These are phyloP conservation scores for Ctenicera cuprea DNA, from an alignment of 2,888 invertebrate genomes.

Conservation along the genomic window DNA sequence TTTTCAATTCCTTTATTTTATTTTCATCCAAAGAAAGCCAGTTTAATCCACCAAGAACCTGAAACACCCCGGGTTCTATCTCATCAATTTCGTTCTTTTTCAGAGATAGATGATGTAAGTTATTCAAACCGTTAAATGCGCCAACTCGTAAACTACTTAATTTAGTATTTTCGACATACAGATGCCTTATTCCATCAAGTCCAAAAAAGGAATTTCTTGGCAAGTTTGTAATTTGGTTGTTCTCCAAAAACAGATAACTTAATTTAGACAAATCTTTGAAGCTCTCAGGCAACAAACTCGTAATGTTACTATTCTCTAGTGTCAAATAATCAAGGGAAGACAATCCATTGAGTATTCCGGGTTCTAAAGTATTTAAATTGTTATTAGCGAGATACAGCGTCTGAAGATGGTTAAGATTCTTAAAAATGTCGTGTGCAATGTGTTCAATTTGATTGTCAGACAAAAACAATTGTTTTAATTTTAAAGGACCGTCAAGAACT, in stretches of 20 bases:
- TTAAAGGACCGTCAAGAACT: neutral
- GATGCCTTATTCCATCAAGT: neutral
- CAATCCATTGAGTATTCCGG: conserved; percentile 1
- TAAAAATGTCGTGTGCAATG: neutral
- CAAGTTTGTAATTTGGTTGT: conserved; percentile 13
- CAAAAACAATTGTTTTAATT: conserved; percentile 10
- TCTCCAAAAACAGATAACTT: conserved; percentile 7
- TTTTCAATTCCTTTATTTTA: conserved; percentile 23
- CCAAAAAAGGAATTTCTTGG: conserved; percentile 2
- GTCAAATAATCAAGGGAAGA: neutral
- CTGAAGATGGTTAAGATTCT: conserved; percentile 8
- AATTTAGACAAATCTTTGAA: conserved; percentile 15
- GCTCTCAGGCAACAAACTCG: neutral
- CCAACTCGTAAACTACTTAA: conserved; percentile 1
- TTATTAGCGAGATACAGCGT: neutral
- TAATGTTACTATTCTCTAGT: conserved; percentile 24
- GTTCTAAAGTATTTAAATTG: conserved; percentile 16
- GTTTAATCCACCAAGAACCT: conserved; percentile 28
- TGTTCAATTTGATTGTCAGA: conserved; percentile 19
- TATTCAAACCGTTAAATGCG: conserved; percentile 18
- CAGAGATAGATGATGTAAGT: conserved; percentile 28
- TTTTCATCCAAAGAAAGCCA: conserved; percentile 30
- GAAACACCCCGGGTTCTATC: conserved; percentile 34
- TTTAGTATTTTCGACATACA: conserved; percentile 27
- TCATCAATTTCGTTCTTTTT: conserved; percentile 30